Base-by-base conservation (phyloP, 2,113 vertebrate genomes). In the Semnornis frantzii region DNA sequence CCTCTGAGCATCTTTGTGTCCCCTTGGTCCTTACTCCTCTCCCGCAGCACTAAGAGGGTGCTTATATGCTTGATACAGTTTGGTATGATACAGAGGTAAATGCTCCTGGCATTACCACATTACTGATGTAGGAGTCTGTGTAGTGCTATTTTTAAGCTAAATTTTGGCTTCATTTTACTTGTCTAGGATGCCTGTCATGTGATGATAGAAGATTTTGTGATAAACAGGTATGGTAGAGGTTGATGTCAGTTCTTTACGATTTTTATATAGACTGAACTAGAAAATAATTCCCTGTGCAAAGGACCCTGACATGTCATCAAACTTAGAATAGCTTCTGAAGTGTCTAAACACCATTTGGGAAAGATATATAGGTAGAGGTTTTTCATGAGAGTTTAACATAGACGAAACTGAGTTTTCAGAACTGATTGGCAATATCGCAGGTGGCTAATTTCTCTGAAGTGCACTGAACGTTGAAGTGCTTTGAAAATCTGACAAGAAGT, bases 381-480 rank as follows among this genome's bases (percentile, higher is more conserved):
- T 46, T 92, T 92, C 62, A 39, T 25, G 55, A 82, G 66, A 65
- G 44, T 62, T 95, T 88, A 93, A 71, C 23, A 21, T 8, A 94
- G 71, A 79, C 90, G 66, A 92, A 93, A 71, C 44, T 52, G 33
- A 13, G 27, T 75, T 90, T 92, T 94, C 77, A 73, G 63, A 92
- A 72, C 50, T 81, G 83, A 83, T 72, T 83, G 37, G 62, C 65
- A 78, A 33, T 92, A 86, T 88, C 83, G 27, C 62, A 89, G 70
- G 44, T 93, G 83, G 30, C 62, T 93, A 92, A 92, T 93, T 90
- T 93, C 80, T 92, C 80, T 93, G 80, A 93, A 95, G 74, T 75
- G 50, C 58, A 23, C 83, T 85, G 72, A 89, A 82, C 1, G 1
- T 48, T 73, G 74, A 89, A 90, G 52, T 84, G 77, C 86, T 92